Percentiles rank a stretch among this genome's conserved stretches.
These are phyloP conservation scores for Magallana ariakensis DNA, from an alignment of 1,140 invertebrate genomes.

Conservation along the genomic window DNA sequence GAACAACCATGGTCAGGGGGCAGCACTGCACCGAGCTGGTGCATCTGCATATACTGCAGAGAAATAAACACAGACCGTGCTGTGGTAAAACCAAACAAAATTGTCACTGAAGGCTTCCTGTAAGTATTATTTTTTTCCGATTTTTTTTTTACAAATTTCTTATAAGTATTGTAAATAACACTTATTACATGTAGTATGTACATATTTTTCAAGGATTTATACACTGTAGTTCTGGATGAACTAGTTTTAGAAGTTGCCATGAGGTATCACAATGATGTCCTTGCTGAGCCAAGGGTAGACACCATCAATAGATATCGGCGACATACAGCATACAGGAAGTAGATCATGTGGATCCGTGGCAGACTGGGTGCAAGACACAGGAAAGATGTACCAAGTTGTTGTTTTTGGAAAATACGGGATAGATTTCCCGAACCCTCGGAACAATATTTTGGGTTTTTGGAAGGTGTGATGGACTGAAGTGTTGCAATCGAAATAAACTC, in stretches of 20 bases:
- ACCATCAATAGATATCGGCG: constrained; percentile 26
- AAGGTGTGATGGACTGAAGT: neutral
- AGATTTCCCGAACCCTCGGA: neutral
- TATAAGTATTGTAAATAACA: too few species aligned
- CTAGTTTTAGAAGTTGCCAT: constrained; percentile 17
- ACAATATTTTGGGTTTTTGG: neutral
- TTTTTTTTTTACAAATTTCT: neutral
- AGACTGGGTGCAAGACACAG: neutral
- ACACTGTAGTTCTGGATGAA: constrained; percentile 10
- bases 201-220: constrained; percentile 1
- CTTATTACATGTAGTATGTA: too few species aligned
- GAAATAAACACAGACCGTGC: constrained; percentile 30
- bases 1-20: neutral
- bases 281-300: neutral
- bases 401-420: neutral
- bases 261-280: constrained; percentile 12
- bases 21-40: too few species aligned
- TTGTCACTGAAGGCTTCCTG: constrained; percentile 32
- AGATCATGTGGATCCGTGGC: constrained; percentile 38
- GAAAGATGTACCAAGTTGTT: constrained; percentile 3
- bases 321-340: constrained; percentile 38
- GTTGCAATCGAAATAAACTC: too few species aligned
- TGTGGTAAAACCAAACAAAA: neutral
- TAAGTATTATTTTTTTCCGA: neutral
- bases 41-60: too few species aligned